A percentile compares a stretch with the other conserved stretches of the same genome.
These are phyloP conservation scores for Luperina nickerlii DNA, from an alignment of 2,888 invertebrate species.

Conservation along the genomic window DNA sequence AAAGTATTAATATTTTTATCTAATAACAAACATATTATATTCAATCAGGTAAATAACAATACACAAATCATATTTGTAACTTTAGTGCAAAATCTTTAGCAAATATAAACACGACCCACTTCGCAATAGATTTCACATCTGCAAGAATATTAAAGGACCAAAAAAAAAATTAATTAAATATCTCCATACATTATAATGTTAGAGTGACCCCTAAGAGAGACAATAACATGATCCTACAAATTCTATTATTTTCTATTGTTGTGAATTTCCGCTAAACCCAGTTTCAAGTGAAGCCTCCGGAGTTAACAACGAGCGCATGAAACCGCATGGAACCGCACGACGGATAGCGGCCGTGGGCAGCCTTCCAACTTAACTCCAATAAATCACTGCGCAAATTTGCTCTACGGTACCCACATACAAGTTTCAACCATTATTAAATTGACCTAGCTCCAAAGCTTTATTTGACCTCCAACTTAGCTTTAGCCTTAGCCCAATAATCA, in stretches of 20 bases:
- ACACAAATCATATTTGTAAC: not conserved
- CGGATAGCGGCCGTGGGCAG: conserved; percentile 75
- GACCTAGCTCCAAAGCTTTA: conserved; percentile 73
- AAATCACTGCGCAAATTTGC: conserved; percentile 83
- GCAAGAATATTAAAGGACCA: not conserved
- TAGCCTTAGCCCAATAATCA: conserved; percentile 4
- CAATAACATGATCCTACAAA: conserved; percentile 1
- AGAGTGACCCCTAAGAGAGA: not conserved
- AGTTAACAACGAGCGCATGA: conserved; percentile 54
- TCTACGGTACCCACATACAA: conserved; percentile 74
- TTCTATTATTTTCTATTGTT: conserved; percentile 14
- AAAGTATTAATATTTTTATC: not conserved
- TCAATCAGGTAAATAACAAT: not conserved
- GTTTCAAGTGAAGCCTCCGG: conserved; percentile 19
- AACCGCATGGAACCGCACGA: conserved; percentile 69
- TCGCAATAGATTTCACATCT: not conserved
- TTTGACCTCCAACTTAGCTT: conserved; percentile 54
- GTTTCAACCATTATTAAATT: conserved; percentile 83
- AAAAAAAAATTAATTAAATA: too few species aligned
- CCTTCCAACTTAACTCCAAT: conserved; percentile 82
- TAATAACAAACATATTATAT: not conserved
- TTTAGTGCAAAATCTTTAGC: not conserved
- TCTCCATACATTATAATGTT: not conserved
- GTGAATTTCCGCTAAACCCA: conserved; percentile 18
- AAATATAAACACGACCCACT: not conserved